Evolutionary conservation across 1,140 invertebrate species (phyloP).

Genomic region (Rhagoletis zephyria): DNA sequence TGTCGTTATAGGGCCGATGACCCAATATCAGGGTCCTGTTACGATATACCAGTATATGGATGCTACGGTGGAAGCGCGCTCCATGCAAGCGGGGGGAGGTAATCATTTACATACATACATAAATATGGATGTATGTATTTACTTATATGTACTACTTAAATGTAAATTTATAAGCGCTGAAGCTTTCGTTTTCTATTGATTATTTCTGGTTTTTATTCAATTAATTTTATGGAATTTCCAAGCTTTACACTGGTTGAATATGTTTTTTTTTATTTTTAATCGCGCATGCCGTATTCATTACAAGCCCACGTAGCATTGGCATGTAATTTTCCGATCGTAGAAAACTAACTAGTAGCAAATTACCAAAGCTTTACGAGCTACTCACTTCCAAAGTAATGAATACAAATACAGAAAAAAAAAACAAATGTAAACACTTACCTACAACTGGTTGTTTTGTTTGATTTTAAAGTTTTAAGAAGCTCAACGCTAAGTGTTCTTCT

Average conservation of each 20-base stretch:
- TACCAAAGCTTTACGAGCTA: too few relatives aligned
- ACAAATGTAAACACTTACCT: too few relatives aligned
- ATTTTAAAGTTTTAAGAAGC: too few relatives aligned
- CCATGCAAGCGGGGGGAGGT: slow-evolving; percentile 67
- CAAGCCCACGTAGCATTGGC: too few relatives aligned
- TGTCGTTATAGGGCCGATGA: slow-evolving; percentile 73
- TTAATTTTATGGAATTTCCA: slow-evolving; percentile 8
- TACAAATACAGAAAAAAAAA: too few relatives aligned
- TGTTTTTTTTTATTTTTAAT: background rate
- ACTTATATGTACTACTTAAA: too few relatives aligned
- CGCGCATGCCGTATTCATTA: too few relatives aligned
- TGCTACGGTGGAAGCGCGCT: slow-evolving; percentile 65
- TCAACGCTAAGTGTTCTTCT: too few relatives aligned
- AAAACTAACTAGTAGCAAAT: too few relatives aligned
- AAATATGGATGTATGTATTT: too few relatives aligned
- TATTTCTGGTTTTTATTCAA: background rate
- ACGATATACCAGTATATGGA: slow-evolving; percentile 73
- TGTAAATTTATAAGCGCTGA: background rate
- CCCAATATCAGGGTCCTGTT: slow-evolving; percentile 73
- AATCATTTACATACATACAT: slow-evolving; percentile 50
- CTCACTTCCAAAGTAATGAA: too few relatives aligned
- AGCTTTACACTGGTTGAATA: slow-evolving; percentile 3
- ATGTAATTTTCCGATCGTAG: too few relatives aligned
- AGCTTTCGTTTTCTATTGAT: background rate
- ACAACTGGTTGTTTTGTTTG: background rate